Conservation (phyloP, 2,888 invertebrate species). For the Pediacus dermestoides region DNA sequence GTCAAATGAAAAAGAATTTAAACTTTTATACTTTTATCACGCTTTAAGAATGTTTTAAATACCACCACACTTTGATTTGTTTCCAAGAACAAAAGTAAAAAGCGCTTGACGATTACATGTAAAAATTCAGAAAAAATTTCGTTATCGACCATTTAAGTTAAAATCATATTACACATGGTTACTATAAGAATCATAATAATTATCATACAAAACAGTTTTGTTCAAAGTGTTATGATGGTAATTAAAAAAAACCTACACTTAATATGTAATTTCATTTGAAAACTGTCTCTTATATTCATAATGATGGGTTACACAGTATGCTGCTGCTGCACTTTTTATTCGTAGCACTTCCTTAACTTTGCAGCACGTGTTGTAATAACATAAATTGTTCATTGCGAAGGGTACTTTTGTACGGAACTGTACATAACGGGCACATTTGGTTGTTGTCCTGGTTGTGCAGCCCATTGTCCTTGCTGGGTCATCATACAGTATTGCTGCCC, state of each 20-base stretch:
- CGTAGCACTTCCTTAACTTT: conserved; percentile 17
- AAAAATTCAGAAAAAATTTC: too few species aligned
- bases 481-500: conserved; percentile 51
- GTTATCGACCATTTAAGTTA: too few species aligned
- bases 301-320: conserved; percentile 15
- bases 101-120: too few species aligned
- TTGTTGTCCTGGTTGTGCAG: conserved; percentile 47
- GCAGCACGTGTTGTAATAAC: conserved; percentile 6
- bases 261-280: too few species aligned
- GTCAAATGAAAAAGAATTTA: too few species aligned
- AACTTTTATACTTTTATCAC: conserved; percentile 16
- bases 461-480: conserved; percentile 49
- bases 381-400: conserved; percentile 67
- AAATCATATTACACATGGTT: too few species aligned
- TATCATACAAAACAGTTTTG: too few species aligned
- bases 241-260: conserved; percentile 18
- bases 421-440: conserved; percentile 64
- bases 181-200: too few species aligned
- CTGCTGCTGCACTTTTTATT: conserved; percentile 17
- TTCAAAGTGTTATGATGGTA: conserved; percentile 16
- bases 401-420: conserved; percentile 77
- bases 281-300: conserved; percentile 25
- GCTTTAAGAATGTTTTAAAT: conserved; percentile 13
- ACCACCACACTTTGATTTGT: conserved; percentile 15
- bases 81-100: too few species aligned